phyloP scores from a whole-genome alignment of 2,113 vertebrate genomes.

The Ciconia stormi region DNA sequence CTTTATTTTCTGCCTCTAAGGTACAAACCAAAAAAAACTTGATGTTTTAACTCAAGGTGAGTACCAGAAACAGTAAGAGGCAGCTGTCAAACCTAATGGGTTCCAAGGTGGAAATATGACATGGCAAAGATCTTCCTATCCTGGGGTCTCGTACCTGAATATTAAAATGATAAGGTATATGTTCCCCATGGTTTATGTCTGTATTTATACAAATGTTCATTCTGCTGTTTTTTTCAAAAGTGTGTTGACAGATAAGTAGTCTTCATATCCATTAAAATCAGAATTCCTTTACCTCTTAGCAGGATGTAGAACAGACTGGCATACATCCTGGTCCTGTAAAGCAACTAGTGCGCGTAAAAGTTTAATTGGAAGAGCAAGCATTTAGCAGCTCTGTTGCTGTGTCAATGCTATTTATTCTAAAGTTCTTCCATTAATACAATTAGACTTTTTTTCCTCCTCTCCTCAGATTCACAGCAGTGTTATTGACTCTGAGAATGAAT shows the following conservation, averaged over 20 bases:
- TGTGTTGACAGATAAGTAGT: not conserved
- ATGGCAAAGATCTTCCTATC: not conserved
- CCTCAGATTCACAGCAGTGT: not conserved
- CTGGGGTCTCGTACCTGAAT: not conserved
- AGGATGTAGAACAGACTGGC: not conserved
- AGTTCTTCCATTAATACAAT: not conserved
- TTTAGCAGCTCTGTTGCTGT: not conserved
- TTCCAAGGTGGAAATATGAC: not conserved
- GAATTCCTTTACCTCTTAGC: not conserved
- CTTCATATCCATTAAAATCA: not conserved
- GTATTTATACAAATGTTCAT: not conserved
- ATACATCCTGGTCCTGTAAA: not conserved
- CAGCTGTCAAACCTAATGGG: not conserved
- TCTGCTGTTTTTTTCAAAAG: not conserved
- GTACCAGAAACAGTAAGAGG: not conserved
- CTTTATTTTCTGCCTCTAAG: not conserved
- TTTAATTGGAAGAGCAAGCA: not conserved
- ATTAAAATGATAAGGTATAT: not conserved
- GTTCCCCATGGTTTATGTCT: not conserved
- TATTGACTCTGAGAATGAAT: not conserved
- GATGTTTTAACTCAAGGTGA: accelerated
- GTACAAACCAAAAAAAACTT: not conserved
- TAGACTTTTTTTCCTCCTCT: not conserved
- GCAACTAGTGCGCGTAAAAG: not conserved
- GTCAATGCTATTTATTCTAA: not conserved